Percentiles rank a stretch among this genome's conserved stretches.
phyloP scores from a whole-genome alignment of 92 coral and sea anemone species.

The Palythoa grandiflora region DNA sequence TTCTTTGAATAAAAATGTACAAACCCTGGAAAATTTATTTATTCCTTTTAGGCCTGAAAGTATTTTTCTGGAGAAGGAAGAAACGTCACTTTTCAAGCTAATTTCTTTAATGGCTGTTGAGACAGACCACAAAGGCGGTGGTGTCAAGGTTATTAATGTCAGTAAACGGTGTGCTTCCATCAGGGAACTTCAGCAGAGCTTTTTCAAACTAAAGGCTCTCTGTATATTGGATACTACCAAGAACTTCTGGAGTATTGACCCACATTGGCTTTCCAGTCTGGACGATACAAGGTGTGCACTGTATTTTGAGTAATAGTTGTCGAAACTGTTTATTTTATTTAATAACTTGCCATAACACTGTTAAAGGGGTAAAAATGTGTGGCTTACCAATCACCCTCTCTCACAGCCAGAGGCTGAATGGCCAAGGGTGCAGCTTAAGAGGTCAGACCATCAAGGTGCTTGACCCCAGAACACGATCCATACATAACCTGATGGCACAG shows the following conservation, averaged over 20 bases:
- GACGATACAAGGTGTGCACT: conserved; percentile 80
- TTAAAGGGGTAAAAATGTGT: too few relatives aligned
- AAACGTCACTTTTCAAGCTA: conserved; percentile 82
- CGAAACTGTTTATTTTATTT: not conserved
- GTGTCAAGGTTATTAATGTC: conserved; percentile 83
- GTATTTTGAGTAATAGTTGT: not conserved
- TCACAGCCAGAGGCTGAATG: too few relatives aligned
- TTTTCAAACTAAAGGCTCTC: conserved; percentile 73
- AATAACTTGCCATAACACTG: too few relatives aligned
- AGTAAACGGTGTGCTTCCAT: conserved; percentile 78
- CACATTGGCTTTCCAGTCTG: conserved; percentile 91
- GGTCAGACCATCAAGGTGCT: too few relatives aligned
- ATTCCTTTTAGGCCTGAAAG: conserved; percentile 84
- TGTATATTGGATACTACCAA: conserved; percentile 93
- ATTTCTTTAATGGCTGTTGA: conserved; percentile 85
- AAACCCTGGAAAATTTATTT: not conserved
- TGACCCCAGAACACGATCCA: too few relatives aligned
- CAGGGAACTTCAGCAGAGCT: conserved; percentile 83
- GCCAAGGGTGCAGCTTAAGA: too few relatives aligned
- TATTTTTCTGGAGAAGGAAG: conserved; percentile 91
- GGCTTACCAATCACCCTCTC: too few relatives aligned
- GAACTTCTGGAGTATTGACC: conserved; percentile 88
- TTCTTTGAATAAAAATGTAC: too few relatives aligned
- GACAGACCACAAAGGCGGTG: conserved; percentile 79
- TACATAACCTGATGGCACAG: too few relatives aligned